Evolutionary conservation across 2,113 vertebrate genomes (phyloP).

Genomic region (Cyprinodon tularosa): DNA sequence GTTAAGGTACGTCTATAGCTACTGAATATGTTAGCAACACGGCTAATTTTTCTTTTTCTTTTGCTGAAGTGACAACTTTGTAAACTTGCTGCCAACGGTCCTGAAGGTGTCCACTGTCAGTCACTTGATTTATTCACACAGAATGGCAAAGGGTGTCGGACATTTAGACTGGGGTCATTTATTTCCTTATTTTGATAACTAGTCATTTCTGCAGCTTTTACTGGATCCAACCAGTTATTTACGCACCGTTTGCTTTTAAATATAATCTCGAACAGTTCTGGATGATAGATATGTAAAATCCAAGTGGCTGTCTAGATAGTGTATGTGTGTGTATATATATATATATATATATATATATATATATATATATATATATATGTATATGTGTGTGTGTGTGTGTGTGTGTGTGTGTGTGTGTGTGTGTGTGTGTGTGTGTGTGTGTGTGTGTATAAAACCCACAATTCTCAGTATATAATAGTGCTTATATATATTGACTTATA

Average conservation of each 20-base stretch:
- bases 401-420: too few species aligned
- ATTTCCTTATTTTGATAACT: neutral
- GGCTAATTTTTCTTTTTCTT: neutral
- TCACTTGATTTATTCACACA: conserved; percentile 66
- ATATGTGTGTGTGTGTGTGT: too few species aligned
- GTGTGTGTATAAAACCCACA: too few species aligned
- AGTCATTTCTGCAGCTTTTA: neutral
- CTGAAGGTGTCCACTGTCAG: conserved; percentile 68
- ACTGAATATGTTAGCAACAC: neutral
- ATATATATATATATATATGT: too few species aligned
- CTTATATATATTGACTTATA: too few species aligned
- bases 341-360: too few species aligned
- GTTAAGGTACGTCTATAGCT: conserved; percentile 67
- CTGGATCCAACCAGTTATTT: neutral
- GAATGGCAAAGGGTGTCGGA: neutral
- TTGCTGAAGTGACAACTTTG: conserved; percentile 22
- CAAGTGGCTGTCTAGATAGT: too few species aligned
- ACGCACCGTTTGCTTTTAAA: neutral
- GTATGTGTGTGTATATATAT: too few species aligned
- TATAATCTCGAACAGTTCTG: neutral
- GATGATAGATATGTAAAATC: too few species aligned
- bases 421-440: too few species aligned
- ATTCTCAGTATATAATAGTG: too few species aligned
- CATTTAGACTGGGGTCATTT: neutral
- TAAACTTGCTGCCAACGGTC: conserved; percentile 21